Base-by-base conservation (phyloP, 2,797 vertebrate genomes). In the Atherinosoma microstoma region DNA sequence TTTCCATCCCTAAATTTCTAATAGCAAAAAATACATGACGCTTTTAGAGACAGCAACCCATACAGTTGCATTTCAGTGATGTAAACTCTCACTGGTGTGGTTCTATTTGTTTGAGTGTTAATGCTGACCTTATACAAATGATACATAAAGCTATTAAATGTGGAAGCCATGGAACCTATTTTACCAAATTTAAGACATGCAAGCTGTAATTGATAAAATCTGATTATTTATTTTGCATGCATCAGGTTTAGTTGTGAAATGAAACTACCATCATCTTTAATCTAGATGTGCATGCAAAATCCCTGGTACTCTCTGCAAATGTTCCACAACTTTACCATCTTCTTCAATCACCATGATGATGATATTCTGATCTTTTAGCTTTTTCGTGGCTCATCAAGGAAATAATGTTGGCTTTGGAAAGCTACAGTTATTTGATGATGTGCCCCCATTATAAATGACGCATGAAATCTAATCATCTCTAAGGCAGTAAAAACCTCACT, bases 311-410 rank as follows among this genome's bases (percentile, higher is more conserved):
- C n/a, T 58, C 18, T 60, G 7, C 29, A 56, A 13, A 2, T 0
- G 13, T 9, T 24, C 1, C 3, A 4, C 3, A 29, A 38, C 30
- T 11, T 35, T 51, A 16, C 2, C 22, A 9, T 64, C 15, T 16
- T 29, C 16, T 67, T 73, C 58, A 32, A 58, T 59, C 67, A 68
- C 30, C 49, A 59, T 59, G 7, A 75, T 6, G 29, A 73, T 62
- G 18, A 61, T 69, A 78, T 62, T 30, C 20, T 66, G 18, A 59
- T 78, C 45, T 69, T 9, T 65, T 71, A 20, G 62, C 2, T 74
- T 68, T 64, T 68, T 36, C 71, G 78, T 58, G 65, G 59, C 58
- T 84, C 75, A 84, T 77, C 75, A 63, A 67, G 67, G 59, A 61
- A 1, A 3, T 73, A 68, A 80, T 78, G 40, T 73, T 61, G 20